Evolutionary conservation across 2,888 invertebrate genomes (phyloP).

Genomic region (Sipunculus nudus): DNA sequence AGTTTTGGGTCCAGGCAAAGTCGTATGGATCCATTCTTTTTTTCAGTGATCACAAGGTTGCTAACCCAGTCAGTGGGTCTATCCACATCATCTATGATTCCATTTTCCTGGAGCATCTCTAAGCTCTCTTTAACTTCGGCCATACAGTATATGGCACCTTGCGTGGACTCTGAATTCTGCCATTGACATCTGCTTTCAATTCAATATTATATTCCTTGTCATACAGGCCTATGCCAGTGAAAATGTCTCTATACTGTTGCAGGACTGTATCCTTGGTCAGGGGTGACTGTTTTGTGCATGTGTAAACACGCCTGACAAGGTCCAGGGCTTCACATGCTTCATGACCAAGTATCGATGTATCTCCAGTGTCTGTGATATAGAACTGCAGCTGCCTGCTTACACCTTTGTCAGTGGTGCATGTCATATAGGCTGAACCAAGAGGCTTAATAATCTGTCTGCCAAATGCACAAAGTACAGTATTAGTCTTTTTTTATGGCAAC

Average conservation of each 20-base stretch:
- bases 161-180: conserved; percentile 20
- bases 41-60: conserved; percentile 30
- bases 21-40: conserved; percentile 25
- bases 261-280: conserved; percentile 4
- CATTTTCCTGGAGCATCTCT: conserved; percentile 20
- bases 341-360: neutral
- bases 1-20: conserved; percentile 27
- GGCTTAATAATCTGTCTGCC: too few species aligned
- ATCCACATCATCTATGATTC: conserved; percentile 24
- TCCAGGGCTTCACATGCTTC: conserved; percentile 2
- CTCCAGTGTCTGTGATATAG: conserved; percentile 1
- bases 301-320: conserved; percentile 8
- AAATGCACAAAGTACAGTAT: too few species aligned
- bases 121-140: conserved; percentile 17
- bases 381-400: neutral
- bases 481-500: too few species aligned
- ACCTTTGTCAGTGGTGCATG: too few species aligned
- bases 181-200: conserved; percentile 7
- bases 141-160: conserved; percentile 17
- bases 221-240: conserved; percentile 12
- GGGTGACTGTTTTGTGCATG: too few species aligned
- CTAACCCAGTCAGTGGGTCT: conserved; percentile 39
- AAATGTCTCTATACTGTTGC: conserved; percentile 10
- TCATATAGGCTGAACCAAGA: too few species aligned
- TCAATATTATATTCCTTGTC: conserved; percentile 19